phyloP scores from a whole-genome alignment of 2,797 vertebrate genomes.

The Paratrypauchen microcephalus region DNA sequence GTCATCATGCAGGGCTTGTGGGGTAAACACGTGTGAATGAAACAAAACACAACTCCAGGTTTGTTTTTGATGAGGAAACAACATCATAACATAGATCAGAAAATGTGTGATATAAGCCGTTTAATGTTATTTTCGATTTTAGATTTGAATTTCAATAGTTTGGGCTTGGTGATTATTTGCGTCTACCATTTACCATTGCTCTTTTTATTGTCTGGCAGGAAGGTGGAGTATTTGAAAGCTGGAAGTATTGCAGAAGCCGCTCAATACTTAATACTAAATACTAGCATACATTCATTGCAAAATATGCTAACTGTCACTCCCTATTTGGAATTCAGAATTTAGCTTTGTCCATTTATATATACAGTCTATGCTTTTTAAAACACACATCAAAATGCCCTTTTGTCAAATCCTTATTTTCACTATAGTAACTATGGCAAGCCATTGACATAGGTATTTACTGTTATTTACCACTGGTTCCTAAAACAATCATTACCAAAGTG shows the following conservation, averaged over 20 bases:
- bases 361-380: neutral
- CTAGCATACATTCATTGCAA: neutral
- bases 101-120: too few species aligned
- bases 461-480: neutral
- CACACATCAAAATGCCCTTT: neutral
- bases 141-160: neutral
- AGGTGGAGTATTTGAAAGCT: neutral
- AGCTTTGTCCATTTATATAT: too few species aligned
- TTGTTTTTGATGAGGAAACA: too few species aligned
- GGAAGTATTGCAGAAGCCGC: neutral
- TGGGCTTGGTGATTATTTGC: neutral
- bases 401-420: neutral
- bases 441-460: neutral
- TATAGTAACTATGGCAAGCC: neutral
- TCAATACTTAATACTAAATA: neutral
- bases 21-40: too few species aligned
- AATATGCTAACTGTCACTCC: too few species aligned
- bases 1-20: too few species aligned
- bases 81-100: too few species aligned
- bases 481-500: slow-evolving; percentile 6
- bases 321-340: too few species aligned
- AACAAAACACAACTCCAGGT: too few species aligned
- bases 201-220: neutral
- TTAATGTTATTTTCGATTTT: neutral
- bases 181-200: neutral